These are phyloP conservation scores for Thermophis baileyi DNA, from an alignment of 2,113 vertebrate genomes.

Conservation along the genomic window DNA sequence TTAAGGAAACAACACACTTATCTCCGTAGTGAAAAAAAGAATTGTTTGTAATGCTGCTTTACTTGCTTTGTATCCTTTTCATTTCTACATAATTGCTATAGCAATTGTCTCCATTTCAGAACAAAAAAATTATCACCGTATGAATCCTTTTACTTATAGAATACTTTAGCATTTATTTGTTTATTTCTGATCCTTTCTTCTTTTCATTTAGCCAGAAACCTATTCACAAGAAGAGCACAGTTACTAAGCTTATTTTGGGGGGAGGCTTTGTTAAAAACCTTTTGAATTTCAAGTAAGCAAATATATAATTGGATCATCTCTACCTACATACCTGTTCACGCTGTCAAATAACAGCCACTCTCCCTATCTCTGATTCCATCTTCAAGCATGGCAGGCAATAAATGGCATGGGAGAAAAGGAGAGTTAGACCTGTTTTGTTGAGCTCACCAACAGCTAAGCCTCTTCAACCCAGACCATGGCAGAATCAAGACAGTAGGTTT, in stretches of 20 bases:
- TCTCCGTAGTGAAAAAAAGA: not conserved
- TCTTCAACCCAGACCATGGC: not conserved
- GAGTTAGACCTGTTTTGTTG: not conserved
- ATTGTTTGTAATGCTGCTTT: not conserved
- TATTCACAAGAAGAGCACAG: not conserved
- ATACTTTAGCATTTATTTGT: not conserved
- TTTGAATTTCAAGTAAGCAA: not conserved
- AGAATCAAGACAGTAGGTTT: not conserved
- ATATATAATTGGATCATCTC: not conserved
- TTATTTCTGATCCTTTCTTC: not conserved
- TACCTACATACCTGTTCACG: not conserved
- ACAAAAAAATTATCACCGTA: not conserved
- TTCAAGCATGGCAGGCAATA: not conserved
- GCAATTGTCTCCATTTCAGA: not conserved
- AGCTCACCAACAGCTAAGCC: not conserved
- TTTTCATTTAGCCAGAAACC: not conserved
- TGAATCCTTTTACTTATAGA: not conserved
- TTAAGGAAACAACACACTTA: not conserved
- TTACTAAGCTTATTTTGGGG: not conserved
- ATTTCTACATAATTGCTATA: not conserved
- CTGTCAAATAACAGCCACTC: not conserved
- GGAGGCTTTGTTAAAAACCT: not conserved
- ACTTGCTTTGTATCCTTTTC: not conserved
- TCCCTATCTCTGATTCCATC: not conserved
- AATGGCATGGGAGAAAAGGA: not conserved